Conservation (phyloP, 2,113 vertebrate species). For the Turnix velox region DNA sequence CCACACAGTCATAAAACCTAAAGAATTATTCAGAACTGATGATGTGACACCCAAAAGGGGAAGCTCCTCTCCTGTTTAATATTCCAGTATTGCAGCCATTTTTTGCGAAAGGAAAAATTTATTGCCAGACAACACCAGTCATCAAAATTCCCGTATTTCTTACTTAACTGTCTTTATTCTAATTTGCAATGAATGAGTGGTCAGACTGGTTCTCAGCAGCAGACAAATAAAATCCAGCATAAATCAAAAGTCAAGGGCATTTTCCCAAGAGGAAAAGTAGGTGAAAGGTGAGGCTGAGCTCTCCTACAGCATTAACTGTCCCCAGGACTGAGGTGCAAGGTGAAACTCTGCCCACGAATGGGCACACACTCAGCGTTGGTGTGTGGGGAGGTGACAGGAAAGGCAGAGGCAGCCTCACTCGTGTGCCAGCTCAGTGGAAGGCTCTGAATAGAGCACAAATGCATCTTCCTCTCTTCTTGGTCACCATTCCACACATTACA, state of each 20-base stretch:
- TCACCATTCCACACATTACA: rapidly evolving
- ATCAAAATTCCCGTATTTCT: background rate
- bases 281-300: background rate
- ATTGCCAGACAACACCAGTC: background rate
- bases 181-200: background rate
- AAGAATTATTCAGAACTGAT: background rate
- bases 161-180: background rate
- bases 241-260: background rate
- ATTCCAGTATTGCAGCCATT: background rate
- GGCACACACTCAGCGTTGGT: rapidly evolving
- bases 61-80: background rate
- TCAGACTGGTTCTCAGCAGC: conserved; percentile 22
- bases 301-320: background rate
- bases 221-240: background rate
- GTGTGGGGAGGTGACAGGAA: rapidly evolving
- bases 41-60: background rate
- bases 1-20: background rate
- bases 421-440: rapidly evolving
- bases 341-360: background rate
- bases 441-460: background rate
- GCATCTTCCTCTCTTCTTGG: background rate
- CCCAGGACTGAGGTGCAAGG: background rate
- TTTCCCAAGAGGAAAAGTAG: background rate
- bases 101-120: background rate
- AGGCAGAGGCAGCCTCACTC: rapidly evolving